Conservation (phyloP, 64 coral and sea anemone genomes). For the Actinia equina region DNA sequence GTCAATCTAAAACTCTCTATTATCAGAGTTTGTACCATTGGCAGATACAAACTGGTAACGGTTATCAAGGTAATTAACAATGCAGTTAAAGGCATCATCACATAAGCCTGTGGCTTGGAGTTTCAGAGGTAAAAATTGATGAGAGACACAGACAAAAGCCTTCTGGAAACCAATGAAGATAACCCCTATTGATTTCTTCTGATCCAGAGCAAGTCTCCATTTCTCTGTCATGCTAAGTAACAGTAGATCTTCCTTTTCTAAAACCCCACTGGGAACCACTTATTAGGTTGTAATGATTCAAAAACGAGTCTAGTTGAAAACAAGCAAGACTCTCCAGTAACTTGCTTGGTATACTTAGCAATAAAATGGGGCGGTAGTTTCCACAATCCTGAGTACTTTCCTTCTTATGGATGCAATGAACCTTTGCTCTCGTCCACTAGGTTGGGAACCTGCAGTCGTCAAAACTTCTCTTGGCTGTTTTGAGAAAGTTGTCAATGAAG, state of each 20-base stretch:
- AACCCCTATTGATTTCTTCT: constrained; percentile 10
- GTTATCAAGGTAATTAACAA: constrained; percentile 8
- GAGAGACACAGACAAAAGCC: constrained; percentile 26
- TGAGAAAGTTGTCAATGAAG: no score
- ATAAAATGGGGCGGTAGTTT: no score
- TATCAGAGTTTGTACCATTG: constrained; percentile 28
- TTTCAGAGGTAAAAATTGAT: constrained; percentile 20
- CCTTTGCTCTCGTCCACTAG: no score
- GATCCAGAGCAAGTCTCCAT: constrained; percentile 22
- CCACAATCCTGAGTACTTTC: no score
- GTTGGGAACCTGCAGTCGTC: no score
- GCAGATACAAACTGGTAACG: constrained; percentile 25
- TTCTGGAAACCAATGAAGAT: constrained; percentile 24
- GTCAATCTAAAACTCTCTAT: no score
- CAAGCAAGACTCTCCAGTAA: no score
- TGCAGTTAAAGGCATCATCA: constrained; percentile 6
- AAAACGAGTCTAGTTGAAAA: constrained; percentile 16
- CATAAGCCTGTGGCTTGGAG: neutral
- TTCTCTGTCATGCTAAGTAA: constrained; percentile 16
- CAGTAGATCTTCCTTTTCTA: constrained; percentile 21
- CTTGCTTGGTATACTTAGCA: no score
- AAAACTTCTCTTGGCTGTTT: no score
- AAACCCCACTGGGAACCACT: constrained; percentile 22
- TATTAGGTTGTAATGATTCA: neutral
- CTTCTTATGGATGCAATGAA: no score